Evolutionary conservation across 2,888 invertebrate species (phyloP).

Genomic region (Polia nebulosa): DNA sequence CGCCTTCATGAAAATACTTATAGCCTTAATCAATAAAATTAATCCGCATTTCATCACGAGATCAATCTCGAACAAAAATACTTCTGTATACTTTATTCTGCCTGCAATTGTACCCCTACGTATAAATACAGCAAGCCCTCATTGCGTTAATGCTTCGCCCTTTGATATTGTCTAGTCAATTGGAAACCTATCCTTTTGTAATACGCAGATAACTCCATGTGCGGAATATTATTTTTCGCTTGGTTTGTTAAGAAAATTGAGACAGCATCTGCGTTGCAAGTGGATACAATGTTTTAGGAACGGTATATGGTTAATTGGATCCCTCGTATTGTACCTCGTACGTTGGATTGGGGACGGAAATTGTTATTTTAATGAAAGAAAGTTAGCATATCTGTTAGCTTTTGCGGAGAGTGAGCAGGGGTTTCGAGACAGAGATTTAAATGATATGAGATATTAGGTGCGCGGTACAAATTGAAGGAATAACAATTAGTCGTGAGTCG

Average conservation of each 20-base stretch:
- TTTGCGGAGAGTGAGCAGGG: not conserved
- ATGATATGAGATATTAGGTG: not conserved
- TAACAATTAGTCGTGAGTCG: not conserved
- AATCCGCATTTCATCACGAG: conserved; percentile 13
- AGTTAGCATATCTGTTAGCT: conserved; percentile 25
- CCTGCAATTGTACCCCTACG: conserved; percentile 63
- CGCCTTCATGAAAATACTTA: not conserved
- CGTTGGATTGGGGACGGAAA: conserved; percentile 26
- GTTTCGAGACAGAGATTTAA: not conserved
- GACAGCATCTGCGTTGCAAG: conserved; percentile 78
- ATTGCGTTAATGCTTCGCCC: conserved; percentile 80
- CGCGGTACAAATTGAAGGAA: not conserved
- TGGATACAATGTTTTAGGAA: conserved; percentile 59
- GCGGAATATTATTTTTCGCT: conserved; percentile 85
- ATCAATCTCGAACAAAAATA: conserved; percentile 27
- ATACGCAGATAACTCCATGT: conserved; percentile 80
- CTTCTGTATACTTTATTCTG: conserved; percentile 39
- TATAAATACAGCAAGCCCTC: conserved; percentile 71
- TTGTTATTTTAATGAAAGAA: conserved; percentile 46
- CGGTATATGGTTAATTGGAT: conserved; percentile 51
- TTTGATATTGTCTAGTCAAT: conserved; percentile 86
- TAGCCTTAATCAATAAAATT: not conserved
- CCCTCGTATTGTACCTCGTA: conserved; percentile 41
- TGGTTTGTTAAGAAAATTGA: conserved; percentile 86
- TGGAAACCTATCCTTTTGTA: conserved; percentile 87